Conservation (phyloP, 1,140 invertebrate species). For the Neodiprion virginianus region DNA sequence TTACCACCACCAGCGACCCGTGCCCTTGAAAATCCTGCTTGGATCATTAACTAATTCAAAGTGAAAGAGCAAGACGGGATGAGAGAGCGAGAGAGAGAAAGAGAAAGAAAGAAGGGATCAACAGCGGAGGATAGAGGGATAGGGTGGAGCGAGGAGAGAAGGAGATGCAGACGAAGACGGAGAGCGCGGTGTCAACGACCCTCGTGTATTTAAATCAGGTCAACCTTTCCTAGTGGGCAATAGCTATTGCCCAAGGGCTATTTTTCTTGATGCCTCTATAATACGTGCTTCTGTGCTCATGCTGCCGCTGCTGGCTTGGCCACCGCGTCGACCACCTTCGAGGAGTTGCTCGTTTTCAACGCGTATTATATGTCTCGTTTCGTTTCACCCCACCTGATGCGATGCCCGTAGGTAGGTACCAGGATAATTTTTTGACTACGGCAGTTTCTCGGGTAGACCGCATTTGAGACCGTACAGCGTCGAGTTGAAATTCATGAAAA, state of each 20-base stretch:
- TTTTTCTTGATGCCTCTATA: constrained; percentile 5
- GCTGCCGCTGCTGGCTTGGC: not conserved
- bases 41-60: constrained; percentile 1
- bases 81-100: constrained; percentile 20
- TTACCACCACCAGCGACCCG: not conserved
- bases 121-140: constrained; percentile 13
- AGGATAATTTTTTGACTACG: too few species aligned
- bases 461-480: too few species aligned
- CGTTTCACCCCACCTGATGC: not conserved
- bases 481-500: too few species aligned
- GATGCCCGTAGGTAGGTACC: too few species aligned
- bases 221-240: constrained; percentile 2
- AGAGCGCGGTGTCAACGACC: not conserved
- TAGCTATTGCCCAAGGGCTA: constrained; percentile 4
- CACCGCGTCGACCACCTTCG: not conserved
- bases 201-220: not conserved
- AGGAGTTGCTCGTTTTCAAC: not conserved
- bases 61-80: not conserved
- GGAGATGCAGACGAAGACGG: not conserved
- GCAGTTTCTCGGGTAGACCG: too few species aligned
- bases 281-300: not conserved
- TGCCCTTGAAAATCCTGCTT: not conserved
- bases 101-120: constrained; percentile 22
- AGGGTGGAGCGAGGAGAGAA: not conserved
- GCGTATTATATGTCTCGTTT: not conserved